These are phyloP conservation scores for Sebastes cheni DNA, from an alignment of 2,797 vertebrate species.

Conservation along the genomic window DNA sequence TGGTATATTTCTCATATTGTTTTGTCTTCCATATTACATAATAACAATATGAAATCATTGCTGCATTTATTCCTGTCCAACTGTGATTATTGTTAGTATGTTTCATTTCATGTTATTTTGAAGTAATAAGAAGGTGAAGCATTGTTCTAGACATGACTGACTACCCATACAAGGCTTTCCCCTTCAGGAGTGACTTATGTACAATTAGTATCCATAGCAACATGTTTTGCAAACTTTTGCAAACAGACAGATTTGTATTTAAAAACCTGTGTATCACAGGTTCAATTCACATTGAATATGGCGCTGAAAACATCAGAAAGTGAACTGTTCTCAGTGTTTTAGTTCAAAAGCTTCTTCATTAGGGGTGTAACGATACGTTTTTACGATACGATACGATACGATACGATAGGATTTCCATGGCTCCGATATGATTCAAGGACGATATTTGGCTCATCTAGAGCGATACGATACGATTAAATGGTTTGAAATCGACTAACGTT, in stretches of 20 bases:
- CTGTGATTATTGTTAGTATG: neutral
- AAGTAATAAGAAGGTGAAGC: neutral
- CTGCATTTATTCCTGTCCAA: neutral
- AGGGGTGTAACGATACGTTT: no score
- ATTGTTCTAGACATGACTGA: neutral
- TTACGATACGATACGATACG: no score
- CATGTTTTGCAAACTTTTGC: neutral
- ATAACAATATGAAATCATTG: neutral
- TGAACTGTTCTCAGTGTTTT: neutral
- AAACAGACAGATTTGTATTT: neutral
- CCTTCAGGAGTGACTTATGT: neutral
- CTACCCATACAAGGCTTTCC: neutral
- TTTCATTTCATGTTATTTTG: neutral
- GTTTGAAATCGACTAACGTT: no score
- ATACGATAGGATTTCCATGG: no score
- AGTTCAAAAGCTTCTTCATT: neutral
- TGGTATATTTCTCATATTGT: constrained; percentile 11
- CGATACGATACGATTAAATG: no score
- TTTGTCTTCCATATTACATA: neutral
- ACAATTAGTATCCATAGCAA: neutral
- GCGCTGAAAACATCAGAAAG: neutral
- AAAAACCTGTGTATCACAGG: neutral
- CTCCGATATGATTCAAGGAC: no score
- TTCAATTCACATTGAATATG: neutral
- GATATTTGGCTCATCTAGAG: no score